Evolutionary conservation across 2,888 invertebrate species (phyloP), one percentile per base, ranked within the genome.

Genomic region (Orchestes rusci): DNA sequence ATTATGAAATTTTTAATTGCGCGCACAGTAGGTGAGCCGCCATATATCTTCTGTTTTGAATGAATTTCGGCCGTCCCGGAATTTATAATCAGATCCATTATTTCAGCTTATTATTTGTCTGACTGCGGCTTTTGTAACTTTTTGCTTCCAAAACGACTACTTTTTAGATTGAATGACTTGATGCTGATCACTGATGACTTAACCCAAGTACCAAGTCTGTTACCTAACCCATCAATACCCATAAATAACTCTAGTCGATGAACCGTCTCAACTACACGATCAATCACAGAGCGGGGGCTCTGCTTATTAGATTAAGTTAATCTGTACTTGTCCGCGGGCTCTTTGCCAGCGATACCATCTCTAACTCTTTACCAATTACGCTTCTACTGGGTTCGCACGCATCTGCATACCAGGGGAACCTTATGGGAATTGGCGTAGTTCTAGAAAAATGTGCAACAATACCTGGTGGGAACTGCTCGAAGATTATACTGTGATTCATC

Each of bases 281-380:
- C 56, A 53, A 61, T 61, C 61, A 61, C 60, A 52, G 48, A 52
- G 55, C 60, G 53, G 61, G 54, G 61, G 60, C 58, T 56, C 58
- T 56, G 60, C 58, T 61, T 61, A 61, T 61, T 61, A 61, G 61
- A 61, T 61, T 61, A 61, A 60, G 45, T 60, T 61, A 60, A 61
- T 61, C 61, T 56, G 60, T 61, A 59, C 59, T 52, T 59, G 60
- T 58, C 60, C 52, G 57, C 56, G 56, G 58, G 55, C 52, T 52
- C 54, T 56, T 53, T 51, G 45, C 40, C 47, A 43, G 44, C 53
- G 58, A 58, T 57, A 58, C 56, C 58, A 58, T 58, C 58, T 59
- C 58, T 54, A 58, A 54, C 55, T 53, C 54, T 56, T 58, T 59
- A 58, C 59, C 61, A 61, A 61, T 61, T 61, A 61, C 54, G 57